A percentile compares a stretch with the other conserved stretches of the same genome.
These are phyloP conservation scores for Scopus umbretta DNA, from an alignment of 2,113 vertebrate genomes.

Conservation along the genomic window DNA sequence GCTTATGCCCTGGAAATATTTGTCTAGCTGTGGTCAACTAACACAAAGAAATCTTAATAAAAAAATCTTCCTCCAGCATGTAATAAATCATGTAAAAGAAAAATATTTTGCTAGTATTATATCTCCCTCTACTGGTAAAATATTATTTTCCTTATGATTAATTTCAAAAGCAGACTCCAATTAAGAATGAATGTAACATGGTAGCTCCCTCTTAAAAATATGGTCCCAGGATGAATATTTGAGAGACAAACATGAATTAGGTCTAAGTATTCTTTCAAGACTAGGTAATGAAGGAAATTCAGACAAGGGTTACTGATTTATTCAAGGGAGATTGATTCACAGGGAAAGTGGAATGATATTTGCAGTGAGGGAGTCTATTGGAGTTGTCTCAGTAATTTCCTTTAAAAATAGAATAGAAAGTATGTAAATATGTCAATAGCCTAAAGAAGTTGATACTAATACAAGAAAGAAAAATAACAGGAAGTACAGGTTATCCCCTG, in stretches of 20 bases:
- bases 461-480: neutral
- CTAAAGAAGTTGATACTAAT: neutral
- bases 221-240: neutral
- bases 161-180: neutral
- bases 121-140: constrained; percentile 50
- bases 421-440: neutral
- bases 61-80: neutral
- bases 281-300: neutral
- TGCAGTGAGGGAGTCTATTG: neutral
- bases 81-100: neutral
- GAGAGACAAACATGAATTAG: neutral
- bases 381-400: neutral
- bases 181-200: neutral
- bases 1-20: neutral
- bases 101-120: neutral
- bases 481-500: neutral
- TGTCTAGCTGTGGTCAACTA: neutral
- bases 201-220: neutral
- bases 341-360: neutral
- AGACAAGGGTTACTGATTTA: neutral
- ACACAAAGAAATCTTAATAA: neutral
- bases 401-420: neutral
- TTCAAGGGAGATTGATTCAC: neutral
- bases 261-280: neutral
- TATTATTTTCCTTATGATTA: neutral